Evolutionary conservation across 2,797 vertebrate genomes (phyloP).

Genomic region (Arctocebus calabarensis): DNA sequence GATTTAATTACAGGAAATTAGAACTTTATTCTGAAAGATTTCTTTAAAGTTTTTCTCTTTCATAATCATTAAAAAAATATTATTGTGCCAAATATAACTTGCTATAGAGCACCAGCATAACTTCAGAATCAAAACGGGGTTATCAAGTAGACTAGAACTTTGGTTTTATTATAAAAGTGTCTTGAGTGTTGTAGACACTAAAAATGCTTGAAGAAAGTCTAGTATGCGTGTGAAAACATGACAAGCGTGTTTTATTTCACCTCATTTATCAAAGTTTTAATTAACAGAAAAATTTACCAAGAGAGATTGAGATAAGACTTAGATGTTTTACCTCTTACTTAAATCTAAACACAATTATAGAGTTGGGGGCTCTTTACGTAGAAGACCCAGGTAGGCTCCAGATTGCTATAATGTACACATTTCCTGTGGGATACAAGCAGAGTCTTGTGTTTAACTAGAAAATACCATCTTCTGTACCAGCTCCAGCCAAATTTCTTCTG

Average conservation of each 20-base stretch:
- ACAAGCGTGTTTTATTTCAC: slow-evolving; percentile 34
- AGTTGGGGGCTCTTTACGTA: background rate
- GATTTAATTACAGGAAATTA: slow-evolving; percentile 64
- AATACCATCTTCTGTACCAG: background rate
- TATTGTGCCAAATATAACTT: slow-evolving; percentile 28
- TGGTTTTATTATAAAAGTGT: slow-evolving; percentile 34
- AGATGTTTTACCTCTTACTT: slow-evolving; percentile 40
- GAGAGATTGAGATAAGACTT: slow-evolving; percentile 30
- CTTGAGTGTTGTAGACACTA: background rate
- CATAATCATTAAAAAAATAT: slow-evolving; percentile 56
- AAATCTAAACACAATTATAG: slow-evolving; percentile 25
- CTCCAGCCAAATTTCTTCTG: background rate
- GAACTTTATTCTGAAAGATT: slow-evolving; percentile 64
- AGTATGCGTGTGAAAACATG: background rate
- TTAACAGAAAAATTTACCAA: slow-evolving; percentile 44
- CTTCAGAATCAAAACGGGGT: slow-evolving; percentile 54
- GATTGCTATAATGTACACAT: background rate
- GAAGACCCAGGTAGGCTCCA: background rate
- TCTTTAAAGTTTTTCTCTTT: slow-evolving; percentile 57
- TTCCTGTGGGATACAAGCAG: background rate
- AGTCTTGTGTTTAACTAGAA: background rate
- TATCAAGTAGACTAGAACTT: background rate
- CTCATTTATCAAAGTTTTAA: slow-evolving; percentile 51
- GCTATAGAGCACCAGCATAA: background rate
- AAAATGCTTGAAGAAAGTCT: slow-evolving; percentile 40